Conservation (phyloP, 1,140 invertebrate species). For the Bradysia coprophila region DNA sequence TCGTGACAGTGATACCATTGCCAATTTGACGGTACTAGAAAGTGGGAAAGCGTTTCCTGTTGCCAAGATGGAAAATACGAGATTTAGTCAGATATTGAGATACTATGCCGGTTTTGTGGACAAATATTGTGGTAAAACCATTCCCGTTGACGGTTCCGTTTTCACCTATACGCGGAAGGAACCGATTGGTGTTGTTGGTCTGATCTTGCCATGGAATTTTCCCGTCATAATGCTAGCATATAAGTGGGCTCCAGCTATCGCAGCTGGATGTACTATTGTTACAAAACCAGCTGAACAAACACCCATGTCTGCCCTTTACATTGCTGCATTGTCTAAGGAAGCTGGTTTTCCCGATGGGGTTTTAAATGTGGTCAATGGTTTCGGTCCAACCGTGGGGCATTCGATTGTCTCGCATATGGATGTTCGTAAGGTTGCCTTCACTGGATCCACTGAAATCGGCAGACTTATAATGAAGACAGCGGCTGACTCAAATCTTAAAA, state of each 20-base stretch:
- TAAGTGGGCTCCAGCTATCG: slow-evolving; percentile 40
- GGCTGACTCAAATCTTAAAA: slow-evolving; percentile 60
- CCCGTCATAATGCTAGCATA: slow-evolving; percentile 52
- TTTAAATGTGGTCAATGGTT: slow-evolving; percentile 68
- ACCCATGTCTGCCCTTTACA: slow-evolving; percentile 47
- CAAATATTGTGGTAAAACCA: slow-evolving; percentile 50
- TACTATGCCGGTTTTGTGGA: slow-evolving; percentile 63
- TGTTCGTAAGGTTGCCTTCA: slow-evolving; percentile 76
- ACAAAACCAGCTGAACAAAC: slow-evolving; percentile 64
- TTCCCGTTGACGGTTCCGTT: slow-evolving; percentile 32
- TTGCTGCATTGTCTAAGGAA: slow-evolving; percentile 42
- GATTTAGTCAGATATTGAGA: slow-evolving; percentile 32
- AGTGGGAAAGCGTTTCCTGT: slow-evolving; percentile 50
- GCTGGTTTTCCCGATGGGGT: slow-evolving; percentile 57
- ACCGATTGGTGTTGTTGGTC: slow-evolving; percentile 34
- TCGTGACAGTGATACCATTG: slow-evolving; percentile 44
- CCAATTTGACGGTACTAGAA: slow-evolving; percentile 44
- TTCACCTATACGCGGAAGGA: slow-evolving; percentile 39
- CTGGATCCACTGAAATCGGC: slow-evolving; percentile 66
- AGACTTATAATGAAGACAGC: slow-evolving; percentile 53
- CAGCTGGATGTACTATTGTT: slow-evolving; percentile 39
- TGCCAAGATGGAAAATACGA: slow-evolving; percentile 34
- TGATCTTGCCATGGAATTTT: slow-evolving; percentile 34
- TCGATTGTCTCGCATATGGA: slow-evolving; percentile 57
- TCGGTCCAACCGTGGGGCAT: slow-evolving; percentile 62